These are phyloP conservation scores for Dendropsophus ebraccatus DNA, from an alignment of 2,113 vertebrate genomes.

Conservation along the genomic window DNA sequence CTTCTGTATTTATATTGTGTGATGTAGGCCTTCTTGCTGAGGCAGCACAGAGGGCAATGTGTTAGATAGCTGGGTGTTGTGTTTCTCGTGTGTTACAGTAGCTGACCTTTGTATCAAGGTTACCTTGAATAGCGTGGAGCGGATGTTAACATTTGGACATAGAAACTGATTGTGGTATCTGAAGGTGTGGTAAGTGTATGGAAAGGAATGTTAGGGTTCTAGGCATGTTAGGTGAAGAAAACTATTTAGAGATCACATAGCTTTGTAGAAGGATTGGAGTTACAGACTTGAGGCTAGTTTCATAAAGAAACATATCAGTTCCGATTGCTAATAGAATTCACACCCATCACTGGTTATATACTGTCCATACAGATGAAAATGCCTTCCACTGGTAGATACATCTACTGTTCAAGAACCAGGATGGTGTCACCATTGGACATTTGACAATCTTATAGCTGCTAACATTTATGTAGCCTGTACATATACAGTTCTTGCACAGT, in stretches of 20 bases:
- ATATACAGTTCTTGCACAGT: neutral
- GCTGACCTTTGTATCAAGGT: conserved; percentile 31
- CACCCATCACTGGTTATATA: neutral
- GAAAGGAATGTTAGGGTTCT: neutral
- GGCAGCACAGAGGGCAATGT: neutral
- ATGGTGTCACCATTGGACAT: too few species aligned
- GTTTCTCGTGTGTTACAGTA: conserved; percentile 31
- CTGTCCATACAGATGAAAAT: neutral
- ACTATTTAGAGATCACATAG: neutral
- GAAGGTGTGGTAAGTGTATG: conserved; percentile 21
- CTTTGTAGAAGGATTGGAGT: neutral
- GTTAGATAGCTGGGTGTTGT: conserved; percentile 23
- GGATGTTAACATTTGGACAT: conserved; percentile 9
- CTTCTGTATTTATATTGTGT: conserved; percentile 8
- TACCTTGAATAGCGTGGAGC: conserved; percentile 21
- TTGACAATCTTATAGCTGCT: neutral
- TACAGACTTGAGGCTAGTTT: neutral
- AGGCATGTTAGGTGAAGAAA: conserved; percentile 31
- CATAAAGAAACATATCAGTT: neutral
- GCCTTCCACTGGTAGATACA: neutral
- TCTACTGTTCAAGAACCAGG: too few species aligned
- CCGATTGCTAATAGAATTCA: neutral
- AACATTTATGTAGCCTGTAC: neutral
- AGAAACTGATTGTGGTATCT: conserved; percentile 14
- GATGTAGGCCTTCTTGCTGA: neutral